Percentiles rank a stretch among this genome's conserved stretches.
Evolutionary conservation across 2,888 invertebrate genomes (phyloP).

Genomic region (Acleris sparsana): DNA sequence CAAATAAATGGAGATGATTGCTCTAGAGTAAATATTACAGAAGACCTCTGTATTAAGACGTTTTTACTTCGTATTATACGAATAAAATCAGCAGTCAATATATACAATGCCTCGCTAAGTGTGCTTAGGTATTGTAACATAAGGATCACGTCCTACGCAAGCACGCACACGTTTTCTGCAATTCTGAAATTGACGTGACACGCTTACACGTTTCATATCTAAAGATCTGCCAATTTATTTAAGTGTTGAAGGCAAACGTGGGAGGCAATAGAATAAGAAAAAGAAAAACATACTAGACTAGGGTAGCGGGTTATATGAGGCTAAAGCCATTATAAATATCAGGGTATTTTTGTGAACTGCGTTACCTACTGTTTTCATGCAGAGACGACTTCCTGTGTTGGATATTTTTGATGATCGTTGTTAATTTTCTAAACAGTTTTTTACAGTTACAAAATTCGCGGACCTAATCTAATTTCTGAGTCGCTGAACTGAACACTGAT

Average conservation of each 20-base stretch:
- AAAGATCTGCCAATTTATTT: background rate
- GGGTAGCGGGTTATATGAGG: background rate
- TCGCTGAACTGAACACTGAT: background rate
- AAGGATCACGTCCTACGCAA: background rate
- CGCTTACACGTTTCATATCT: background rate
- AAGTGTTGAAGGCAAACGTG: background rate
- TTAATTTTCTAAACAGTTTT: too few species aligned
- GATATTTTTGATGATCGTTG: too few species aligned
- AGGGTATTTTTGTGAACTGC: too few species aligned
- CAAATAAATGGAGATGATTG: constrained; percentile 9
- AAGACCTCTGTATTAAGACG: constrained; percentile 5
- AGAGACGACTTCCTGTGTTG: too few species aligned
- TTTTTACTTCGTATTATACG: background rate
- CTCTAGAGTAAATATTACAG: background rate
- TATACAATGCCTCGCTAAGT: background rate
- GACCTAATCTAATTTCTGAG: background rate
- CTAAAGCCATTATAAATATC: too few species aligned
- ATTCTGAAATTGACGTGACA: background rate
- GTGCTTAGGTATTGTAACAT: background rate
- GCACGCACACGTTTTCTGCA: background rate
- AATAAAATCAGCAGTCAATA: background rate
- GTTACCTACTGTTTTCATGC: too few species aligned
- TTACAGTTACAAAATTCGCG: too few species aligned
- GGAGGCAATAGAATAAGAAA: too few species aligned
- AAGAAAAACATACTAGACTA: too few species aligned